These are phyloP conservation scores for Coreoperca whiteheadi DNA, from an alignment of 2,113 vertebrate genomes.

Conservation along the genomic window DNA sequence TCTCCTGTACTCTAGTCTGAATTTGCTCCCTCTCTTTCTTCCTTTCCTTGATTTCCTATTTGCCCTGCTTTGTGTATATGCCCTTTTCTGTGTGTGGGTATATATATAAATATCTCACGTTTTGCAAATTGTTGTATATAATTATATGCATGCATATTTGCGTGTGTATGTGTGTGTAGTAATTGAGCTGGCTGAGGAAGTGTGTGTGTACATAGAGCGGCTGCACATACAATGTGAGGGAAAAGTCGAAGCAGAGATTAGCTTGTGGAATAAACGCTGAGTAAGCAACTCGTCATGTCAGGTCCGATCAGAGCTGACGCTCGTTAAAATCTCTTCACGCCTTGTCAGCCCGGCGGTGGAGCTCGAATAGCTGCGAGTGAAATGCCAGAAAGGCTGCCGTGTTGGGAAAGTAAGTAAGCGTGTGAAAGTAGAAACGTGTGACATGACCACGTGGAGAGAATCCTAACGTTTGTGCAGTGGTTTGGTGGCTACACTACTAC, in stretches of 20 bases:
- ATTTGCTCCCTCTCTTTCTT: too few species aligned
- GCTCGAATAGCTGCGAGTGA: not conserved
- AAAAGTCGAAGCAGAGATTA: constrained; percentile 5
- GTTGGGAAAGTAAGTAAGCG: not conserved
- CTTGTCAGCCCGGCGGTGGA: not conserved
- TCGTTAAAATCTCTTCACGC: constrained; percentile 19
- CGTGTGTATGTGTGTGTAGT: not conserved
- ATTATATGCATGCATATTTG: too few species aligned
- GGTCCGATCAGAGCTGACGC: constrained; percentile 22
- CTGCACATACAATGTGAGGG: constrained; percentile 6
- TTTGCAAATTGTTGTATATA: too few species aligned
- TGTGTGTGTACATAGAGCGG: constrained; percentile 13
- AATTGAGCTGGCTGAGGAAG: not conserved
- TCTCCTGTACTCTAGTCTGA: not conserved
- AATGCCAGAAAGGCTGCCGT: not conserved
- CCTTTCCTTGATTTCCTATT: not conserved
- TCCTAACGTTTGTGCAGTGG: too few species aligned
- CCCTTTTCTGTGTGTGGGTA: not conserved
- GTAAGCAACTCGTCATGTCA: constrained; percentile 17
- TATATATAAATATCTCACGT: too few species aligned
- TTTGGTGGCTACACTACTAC: too few species aligned
- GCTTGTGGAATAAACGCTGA: constrained; percentile 8
- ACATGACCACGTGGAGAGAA: too few species aligned
- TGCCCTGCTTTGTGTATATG: not conserved
- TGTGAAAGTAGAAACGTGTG: not conserved